Conservation (phyloP, 2,888 invertebrate genomes). For the Fragum sueziense region DNA sequence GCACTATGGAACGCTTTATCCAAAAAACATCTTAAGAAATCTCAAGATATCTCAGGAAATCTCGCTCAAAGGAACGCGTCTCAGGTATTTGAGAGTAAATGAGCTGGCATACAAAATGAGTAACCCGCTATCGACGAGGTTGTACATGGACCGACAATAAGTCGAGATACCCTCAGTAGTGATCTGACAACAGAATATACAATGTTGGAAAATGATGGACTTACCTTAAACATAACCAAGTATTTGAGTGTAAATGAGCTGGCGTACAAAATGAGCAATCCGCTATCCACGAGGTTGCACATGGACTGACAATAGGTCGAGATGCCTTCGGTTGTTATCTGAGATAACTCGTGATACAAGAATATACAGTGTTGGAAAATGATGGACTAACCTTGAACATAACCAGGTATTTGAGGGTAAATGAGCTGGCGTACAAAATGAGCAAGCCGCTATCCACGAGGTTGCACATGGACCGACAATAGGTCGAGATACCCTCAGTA, state of each 20-base stretch:
- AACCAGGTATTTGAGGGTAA: conserved; percentile 70
- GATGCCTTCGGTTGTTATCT: conserved; percentile 70
- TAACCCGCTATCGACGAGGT: conserved; percentile 73
- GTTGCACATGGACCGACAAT: conserved; percentile 74
- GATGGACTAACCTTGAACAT: conserved; percentile 56
- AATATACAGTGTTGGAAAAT: conserved; percentile 42
- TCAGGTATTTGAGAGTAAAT: conserved; percentile 72
- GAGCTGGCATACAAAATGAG: conserved; percentile 72
- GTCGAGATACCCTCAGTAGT: conserved; percentile 66
- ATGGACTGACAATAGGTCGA: conserved; percentile 68
- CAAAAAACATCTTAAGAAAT: too few species aligned
- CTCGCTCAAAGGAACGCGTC: too few species aligned
- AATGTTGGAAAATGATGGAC: not conserved
- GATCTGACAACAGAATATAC: conserved; percentile 74
- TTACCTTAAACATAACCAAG: conserved; percentile 65
- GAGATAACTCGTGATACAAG: conserved; percentile 74
- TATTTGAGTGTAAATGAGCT: conserved; percentile 74
- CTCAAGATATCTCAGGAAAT: too few species aligned
- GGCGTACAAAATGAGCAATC: conserved; percentile 70
- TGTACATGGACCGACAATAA: conserved; percentile 73
- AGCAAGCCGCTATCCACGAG: conserved; percentile 73
- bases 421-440: conserved; percentile 72
- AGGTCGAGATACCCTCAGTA: conserved; percentile 64
- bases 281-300: conserved; percentile 75
- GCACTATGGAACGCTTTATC: too few species aligned